These are phyloP conservation scores for Zaprionus bogoriensis DNA, from an alignment of 2,888 invertebrate genomes.

Conservation along the genomic window DNA sequence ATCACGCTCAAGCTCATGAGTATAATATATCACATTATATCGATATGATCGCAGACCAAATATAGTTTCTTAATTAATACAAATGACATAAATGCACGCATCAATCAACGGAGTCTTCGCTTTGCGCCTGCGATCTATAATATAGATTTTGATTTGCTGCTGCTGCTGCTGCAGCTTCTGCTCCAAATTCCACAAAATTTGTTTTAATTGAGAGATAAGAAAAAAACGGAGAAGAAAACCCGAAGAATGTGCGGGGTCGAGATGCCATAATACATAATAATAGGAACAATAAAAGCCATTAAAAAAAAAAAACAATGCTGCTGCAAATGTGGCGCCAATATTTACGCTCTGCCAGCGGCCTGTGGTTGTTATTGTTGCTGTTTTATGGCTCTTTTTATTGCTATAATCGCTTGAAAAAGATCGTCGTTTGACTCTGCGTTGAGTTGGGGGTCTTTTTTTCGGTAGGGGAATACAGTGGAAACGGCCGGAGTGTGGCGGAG, in stretches of 20 bases:
- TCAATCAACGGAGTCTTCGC: not conserved
- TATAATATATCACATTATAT: not conserved
- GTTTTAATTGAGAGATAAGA: slow-evolving; percentile 38
- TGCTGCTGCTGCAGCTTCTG: slow-evolving; percentile 20
- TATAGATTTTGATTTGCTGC: not conserved
- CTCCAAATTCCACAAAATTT: slow-evolving; percentile 22
- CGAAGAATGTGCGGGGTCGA: not conserved
- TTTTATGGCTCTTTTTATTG: slow-evolving; percentile 40
- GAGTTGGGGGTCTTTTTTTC: not conserved
- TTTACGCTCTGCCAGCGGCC: slow-evolving; percentile 28
- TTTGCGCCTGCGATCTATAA: not conserved
- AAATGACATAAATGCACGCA: slow-evolving; percentile 5
- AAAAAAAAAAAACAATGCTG: slow-evolving; percentile 10
- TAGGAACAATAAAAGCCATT: slow-evolving; percentile 23
- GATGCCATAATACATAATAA: slow-evolving; percentile 35
- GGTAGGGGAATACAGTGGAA: not conserved
- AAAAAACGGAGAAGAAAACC: slow-evolving; percentile 9
- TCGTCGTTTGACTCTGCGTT: slow-evolving; percentile 22
- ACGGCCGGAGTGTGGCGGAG: not conserved
- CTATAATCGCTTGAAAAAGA: slow-evolving; percentile 30
- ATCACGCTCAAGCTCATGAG: too few relatives aligned
- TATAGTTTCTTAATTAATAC: slow-evolving; percentile 15
- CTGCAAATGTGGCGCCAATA: slow-evolving; percentile 52
- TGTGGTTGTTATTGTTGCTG: slow-evolving; percentile 18
- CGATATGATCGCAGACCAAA: slow-evolving; percentile 6